Evolutionary conservation across 2,797 vertebrate species (phyloP).

Genomic region (Zalophus californianus): DNA sequence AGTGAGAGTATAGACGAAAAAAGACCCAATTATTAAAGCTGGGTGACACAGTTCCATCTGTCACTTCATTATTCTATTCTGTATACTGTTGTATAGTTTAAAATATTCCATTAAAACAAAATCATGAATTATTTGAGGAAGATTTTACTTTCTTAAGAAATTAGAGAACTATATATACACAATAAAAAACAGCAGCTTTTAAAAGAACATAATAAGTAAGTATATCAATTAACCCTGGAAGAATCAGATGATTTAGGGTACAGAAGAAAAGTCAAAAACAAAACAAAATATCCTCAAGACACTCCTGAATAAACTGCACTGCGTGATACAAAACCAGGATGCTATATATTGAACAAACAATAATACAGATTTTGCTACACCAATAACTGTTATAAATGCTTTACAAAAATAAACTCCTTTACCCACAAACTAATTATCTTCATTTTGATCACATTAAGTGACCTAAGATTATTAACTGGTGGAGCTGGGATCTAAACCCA

Average conservation of each 20-base stretch:
- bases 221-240: neutral
- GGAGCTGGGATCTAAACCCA: neutral
- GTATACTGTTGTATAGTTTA: neutral
- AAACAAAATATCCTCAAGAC: neutral
- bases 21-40: neutral
- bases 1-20: neutral
- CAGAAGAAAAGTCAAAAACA: neutral
- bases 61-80: neutral
- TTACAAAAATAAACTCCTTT: neutral
- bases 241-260: neutral
- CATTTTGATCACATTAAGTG: neutral
- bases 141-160: neutral
- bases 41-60: neutral
- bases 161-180: neutral
- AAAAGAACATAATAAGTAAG: neutral
- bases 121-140: neutral
- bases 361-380: neutral
- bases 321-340: neutral
- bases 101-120: neutral
- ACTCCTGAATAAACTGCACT: conserved; percentile 2
- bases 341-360: neutral
- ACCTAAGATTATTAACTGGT: neutral
- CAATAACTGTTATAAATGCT: neutral
- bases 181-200: neutral
- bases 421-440: conserved; percentile 3